These are phyloP conservation scores for Enteromius mattozi DNA, from an alignment of 2,797 vertebrate species.

Conservation along the genomic window DNA sequence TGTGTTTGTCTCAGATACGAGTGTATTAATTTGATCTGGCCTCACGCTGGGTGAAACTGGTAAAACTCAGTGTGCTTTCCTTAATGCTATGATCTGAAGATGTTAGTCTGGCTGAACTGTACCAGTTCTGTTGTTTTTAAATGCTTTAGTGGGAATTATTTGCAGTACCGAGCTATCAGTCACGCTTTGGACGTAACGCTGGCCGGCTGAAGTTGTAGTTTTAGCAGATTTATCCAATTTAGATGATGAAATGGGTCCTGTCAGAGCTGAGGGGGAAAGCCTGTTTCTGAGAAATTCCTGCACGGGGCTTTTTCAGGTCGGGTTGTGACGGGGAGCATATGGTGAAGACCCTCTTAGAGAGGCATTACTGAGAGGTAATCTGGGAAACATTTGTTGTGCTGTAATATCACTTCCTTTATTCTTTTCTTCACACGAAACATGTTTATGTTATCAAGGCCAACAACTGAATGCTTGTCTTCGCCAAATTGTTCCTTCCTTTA, in stretches of 20 bases:
- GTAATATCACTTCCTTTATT: constrained; percentile 42
- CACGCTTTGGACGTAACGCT: background rate
- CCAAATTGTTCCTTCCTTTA: constrained; percentile 6
- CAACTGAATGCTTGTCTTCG: constrained; percentile 11
- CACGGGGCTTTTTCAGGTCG: constrained; percentile 1
- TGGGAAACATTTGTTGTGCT: constrained; percentile 41
- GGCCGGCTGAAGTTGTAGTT: background rate
- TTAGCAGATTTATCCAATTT: background rate
- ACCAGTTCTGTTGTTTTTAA: background rate
- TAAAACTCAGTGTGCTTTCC: constrained; percentile 12
- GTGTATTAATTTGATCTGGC: background rate
- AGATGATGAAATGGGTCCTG: background rate
- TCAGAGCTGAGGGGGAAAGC: background rate
- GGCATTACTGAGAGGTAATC: constrained; percentile 18
- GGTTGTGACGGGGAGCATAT: constrained; percentile 29
- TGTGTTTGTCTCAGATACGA: background rate
- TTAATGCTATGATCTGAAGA: background rate
- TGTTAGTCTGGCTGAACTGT: background rate
- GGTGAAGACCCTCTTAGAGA: constrained; percentile 15
- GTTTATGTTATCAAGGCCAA: constrained; percentile 42
- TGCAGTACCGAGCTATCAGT: background rate
- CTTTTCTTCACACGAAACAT: constrained; percentile 25
- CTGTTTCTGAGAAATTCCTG: background rate
- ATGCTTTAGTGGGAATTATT: background rate
- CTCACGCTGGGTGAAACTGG: constrained; percentile 6